Base-by-base conservation (phyloP, 2,888 invertebrate genomes). In the Hartigia nigra region DNA sequence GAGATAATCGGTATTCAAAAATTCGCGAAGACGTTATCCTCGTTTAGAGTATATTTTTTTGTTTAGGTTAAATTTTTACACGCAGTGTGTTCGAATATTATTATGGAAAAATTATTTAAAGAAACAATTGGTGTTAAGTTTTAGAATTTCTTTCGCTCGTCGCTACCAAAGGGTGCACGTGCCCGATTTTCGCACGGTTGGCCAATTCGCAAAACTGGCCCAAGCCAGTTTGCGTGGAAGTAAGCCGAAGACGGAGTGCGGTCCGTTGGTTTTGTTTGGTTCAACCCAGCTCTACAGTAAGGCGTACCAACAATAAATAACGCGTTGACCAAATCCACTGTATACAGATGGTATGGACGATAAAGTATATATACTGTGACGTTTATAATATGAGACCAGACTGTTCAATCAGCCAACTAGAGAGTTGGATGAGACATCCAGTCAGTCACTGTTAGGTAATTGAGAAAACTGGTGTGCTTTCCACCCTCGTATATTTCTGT, bases 251-350 rank as follows among this genome's bases (percentile, higher is more conserved):
- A 85, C 84, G 80, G 80, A 83, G 84, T 83, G 84, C 82, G 81
- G 81, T 77, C 76, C 77, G 83, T 77, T 74, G 82, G 80, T 81
- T 79, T 79, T 79, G 83, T 77, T 83, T 77, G 82, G 84, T 82
- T 82, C 84, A 77, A 85, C 79, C 39, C 34, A 78, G 55, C 55
- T 55, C 55, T 55, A 55, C 55, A 5, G 23, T 55, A 14, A 4
- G 85, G 85, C 88, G 87, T 86, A 86, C 86, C 84, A 80, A 84
- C 88, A 83, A 89, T 89, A 89, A 89, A 89, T 89, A 89, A 89
- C 85, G 80, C 80, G 80, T 79, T 82, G 83, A 79, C 83, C 80
- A 81, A 87, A 89, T 89, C 89, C 86, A 88, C 89, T 89, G 86
- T 86, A 83, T 84, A 82, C 84, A 77, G 75, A 81, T 80, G 77